Evolutionary conservation across 2,113 vertebrate species (phyloP).

Genomic region (Bostrychus sinensis): DNA sequence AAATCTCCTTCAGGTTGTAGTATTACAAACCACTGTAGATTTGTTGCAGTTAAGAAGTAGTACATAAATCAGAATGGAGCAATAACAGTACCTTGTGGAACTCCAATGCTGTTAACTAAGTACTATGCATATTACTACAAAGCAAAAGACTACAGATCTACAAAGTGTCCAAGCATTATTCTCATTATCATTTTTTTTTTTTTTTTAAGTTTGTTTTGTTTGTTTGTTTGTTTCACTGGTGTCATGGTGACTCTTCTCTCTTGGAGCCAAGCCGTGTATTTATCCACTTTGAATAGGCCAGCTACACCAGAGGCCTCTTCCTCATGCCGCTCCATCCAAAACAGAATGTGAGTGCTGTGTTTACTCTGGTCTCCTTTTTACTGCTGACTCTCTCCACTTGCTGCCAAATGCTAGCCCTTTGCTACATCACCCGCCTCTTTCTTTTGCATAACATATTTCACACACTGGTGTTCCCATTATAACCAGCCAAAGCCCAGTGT

Average conservation of each 20-base stretch:
- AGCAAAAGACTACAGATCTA: no score
- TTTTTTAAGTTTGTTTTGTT: no score
- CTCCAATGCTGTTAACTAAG: no score
- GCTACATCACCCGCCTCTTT: conserved; percentile 62
- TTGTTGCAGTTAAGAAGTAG: no score
- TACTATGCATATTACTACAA: no score
- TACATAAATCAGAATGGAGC: background rate
- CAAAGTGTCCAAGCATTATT: no score
- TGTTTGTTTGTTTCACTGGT: no score
- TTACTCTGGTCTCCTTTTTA: conserved; percentile 62
- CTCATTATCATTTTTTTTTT: no score
- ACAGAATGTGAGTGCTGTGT: conserved; percentile 57
- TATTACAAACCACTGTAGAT: no score
- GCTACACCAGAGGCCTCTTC: conserved; percentile 37
- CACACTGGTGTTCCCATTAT: conserved; percentile 77
- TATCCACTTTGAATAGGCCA: conserved; percentile 30
- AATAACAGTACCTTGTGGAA: background rate
- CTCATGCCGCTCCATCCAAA: conserved; percentile 40
- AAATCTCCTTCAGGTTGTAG: no score
- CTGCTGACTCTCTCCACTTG: conserved; percentile 69
- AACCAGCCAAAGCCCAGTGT: conserved; percentile 52
- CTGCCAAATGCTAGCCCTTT: conserved; percentile 63
- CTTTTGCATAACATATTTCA: conserved; percentile 78
- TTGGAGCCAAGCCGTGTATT: background rate
- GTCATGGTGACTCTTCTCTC: conserved; percentile 11